Percentiles rank a stretch among this genome's conserved stretches.
phyloP scores from a whole-genome alignment of 2,888 invertebrate genomes.

The Dolichomitus sp. region DNA sequence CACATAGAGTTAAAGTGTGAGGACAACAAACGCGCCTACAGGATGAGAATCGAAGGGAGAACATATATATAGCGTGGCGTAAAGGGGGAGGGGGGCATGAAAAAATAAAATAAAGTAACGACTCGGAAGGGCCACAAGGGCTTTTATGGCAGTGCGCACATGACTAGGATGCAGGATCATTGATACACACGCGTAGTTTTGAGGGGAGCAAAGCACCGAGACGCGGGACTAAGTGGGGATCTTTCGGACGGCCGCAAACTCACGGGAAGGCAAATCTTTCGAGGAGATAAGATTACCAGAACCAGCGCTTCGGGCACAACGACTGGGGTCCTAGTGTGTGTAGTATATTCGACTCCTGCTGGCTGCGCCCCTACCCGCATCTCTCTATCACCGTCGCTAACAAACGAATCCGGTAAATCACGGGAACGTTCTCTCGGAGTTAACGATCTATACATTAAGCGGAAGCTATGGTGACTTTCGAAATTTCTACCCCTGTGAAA shows the following conservation, averaged over 20 bases:
- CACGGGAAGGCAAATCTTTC: slow-evolving; percentile 52
- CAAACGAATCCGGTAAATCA: slow-evolving; percentile 55
- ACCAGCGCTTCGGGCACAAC: background rate
- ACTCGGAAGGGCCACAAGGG: slow-evolving; percentile 44
- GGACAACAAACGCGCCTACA: slow-evolving; percentile 25
- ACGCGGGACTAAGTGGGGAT: slow-evolving; percentile 14
- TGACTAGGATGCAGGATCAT: slow-evolving; percentile 64
- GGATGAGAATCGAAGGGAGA: slow-evolving; percentile 41
- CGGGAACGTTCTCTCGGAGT: slow-evolving; percentile 23
- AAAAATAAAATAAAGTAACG: slow-evolving; percentile 52
- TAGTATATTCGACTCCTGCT: slow-evolving; percentile 7
- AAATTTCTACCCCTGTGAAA: too few species aligned
- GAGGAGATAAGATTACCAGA: slow-evolving; percentile 65
- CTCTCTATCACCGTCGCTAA: slow-evolving; percentile 31
- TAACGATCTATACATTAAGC: slow-evolving; percentile 53
- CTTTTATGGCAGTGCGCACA: slow-evolving; percentile 26
- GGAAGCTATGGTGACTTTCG: background rate
- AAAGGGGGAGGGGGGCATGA: background rate
- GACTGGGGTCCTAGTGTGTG: background rate
- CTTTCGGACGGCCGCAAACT: slow-evolving; percentile 45
- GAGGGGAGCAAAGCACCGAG: slow-evolving; percentile 12
- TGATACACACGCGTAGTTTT: slow-evolving; percentile 62
- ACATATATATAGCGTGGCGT: background rate
- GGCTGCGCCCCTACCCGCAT: slow-evolving; percentile 47
- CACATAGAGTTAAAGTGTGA: slow-evolving; percentile 25